Base-by-base conservation (phyloP, 2,113 vertebrate genomes). In the Oreotragus oreotragus region DNA sequence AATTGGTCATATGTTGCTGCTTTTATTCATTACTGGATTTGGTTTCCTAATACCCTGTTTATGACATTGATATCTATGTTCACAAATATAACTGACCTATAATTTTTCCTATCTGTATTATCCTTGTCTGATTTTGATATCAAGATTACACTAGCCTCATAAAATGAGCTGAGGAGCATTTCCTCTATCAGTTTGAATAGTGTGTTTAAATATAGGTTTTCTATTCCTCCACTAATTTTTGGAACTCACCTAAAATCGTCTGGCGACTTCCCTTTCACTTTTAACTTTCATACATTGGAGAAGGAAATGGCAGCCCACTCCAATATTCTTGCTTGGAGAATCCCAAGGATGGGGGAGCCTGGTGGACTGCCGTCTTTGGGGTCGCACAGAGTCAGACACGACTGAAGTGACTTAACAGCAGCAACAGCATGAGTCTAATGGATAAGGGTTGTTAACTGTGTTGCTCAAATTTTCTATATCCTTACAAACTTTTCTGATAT, bases 11-110 rank as follows among this genome's bases (percentile, higher is more conserved):
- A 58, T 62, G n/a, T 70, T 64, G 30, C 30, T 87, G 39, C 30
- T 70, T 88, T 90, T 86, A 58, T 90, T 93, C 25, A 70, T 80
- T 47, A 21, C 33, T 88, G 57, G n/a, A 14, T 83, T 80, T 95
- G n/a, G 23, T 58, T 45, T 64, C 5, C 60, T 90, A 43, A 88
- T 73, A 60, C 49, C 27, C 51, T 70, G 51, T 88, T 88, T 94
- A 73, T 92, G n/a, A 60, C 39, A 53, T 45, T 70, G 8, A 11
- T 53, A 70, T 87, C 57, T 57, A 53, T 81, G 28, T 51, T 76
- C 19, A 45, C 57, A 25, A 85, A 36, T 33, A 25, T 58, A 76
- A 64, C 17, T 58, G 36, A 89, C 47, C 33, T 91, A 60, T 47
- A n/a, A 84, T 91, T 91, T 73, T 91, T 43, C 36, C 19, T 87